Evolutionary conservation across 2,888 invertebrate genomes (phyloP), one percentile per base, ranked within the genome.

Genomic region (Dione vanillae): DNA sequence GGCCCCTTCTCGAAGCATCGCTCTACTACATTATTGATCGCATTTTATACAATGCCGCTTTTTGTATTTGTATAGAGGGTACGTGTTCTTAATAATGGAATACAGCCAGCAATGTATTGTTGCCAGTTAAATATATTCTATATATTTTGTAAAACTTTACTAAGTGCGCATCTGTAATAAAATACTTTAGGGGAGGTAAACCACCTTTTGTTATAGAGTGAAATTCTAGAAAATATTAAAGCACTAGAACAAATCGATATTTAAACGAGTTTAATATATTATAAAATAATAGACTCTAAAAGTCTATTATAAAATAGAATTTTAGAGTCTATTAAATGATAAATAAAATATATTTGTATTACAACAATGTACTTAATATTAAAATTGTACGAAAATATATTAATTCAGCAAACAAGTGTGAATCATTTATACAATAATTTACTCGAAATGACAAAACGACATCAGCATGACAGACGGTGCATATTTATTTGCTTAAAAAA

Each of bases 11-110:
- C 19, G 27, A 54, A 51, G 20, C 40, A 67, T 58, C 73, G 77
- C 75, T 77, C 73, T 62, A 74, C 59, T 65, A 68, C 20, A 40
- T 14, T 65, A 71, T 72, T 43, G 19, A 58, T 58, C 74, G 37
- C 7, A 19, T 66, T 35, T 11, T 3, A 35, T 78, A 70, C 74
- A 76, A 64, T 49, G 75, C 66, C 43, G 64, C n/a, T 20, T 69
- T 5, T 49, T 65, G 11, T 40, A 52, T 16, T 45, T n/a, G 11
- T 27, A 41, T 47, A 5, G 3, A 61, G 16, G 5, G 43, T 14
- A 43, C 16, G 11, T 35, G 19, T 19, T 37, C 9, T 43, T n/a
- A 14, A 14, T 27, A 2, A 43, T 14, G 9, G 7, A 5, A 11
- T 11, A 0, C 0, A 68, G 9, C 54, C n/a, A 35, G 68, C 45